Evolutionary conservation across 2,113 vertebrate genomes (phyloP).

Genomic region (Naja naja): DNA sequence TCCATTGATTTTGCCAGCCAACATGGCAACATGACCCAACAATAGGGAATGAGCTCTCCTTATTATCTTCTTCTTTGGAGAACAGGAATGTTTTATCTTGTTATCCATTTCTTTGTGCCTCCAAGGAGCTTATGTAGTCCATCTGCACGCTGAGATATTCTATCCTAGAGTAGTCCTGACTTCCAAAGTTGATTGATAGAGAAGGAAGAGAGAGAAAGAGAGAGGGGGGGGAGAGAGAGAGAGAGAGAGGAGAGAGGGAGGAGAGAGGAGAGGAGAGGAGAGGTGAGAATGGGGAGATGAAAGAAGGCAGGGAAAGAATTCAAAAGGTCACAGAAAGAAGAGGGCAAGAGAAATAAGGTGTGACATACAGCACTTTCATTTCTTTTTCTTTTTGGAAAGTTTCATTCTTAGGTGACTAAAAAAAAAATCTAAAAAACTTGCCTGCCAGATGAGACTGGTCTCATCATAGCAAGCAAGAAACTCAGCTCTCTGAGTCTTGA

Average conservation of each 20-base stretch:
- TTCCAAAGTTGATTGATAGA: background rate
- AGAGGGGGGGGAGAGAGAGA: too few relatives aligned
- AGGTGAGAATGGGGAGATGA: too few relatives aligned
- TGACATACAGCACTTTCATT: background rate
- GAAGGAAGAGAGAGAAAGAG: background rate
- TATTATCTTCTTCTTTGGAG: background rate
- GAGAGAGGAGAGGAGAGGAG: too few relatives aligned
- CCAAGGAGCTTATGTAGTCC: background rate
- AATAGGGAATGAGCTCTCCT: background rate
- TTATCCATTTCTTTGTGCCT: background rate
- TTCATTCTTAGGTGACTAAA: conserved; percentile 56
- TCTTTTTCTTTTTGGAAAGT: conserved; percentile 18
- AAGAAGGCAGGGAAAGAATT: background rate
- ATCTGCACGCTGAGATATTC: background rate
- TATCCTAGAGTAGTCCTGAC: background rate
- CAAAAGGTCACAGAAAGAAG: background rate
- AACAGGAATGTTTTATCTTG: background rate
- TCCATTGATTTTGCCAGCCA: background rate
- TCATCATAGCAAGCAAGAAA: conserved; percentile 70
- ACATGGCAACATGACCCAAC: too few relatives aligned
- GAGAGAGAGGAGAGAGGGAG: background rate
- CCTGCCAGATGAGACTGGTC: conserved; percentile 62
- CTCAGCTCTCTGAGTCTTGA: conserved; percentile 75
- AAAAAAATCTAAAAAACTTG: conserved; percentile 65
- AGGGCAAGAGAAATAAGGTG: background rate